Evolutionary conservation across 2,113 vertebrate species (phyloP), one percentile per base, ranked within the genome.

Genomic region (Malurus cyaneus): DNA sequence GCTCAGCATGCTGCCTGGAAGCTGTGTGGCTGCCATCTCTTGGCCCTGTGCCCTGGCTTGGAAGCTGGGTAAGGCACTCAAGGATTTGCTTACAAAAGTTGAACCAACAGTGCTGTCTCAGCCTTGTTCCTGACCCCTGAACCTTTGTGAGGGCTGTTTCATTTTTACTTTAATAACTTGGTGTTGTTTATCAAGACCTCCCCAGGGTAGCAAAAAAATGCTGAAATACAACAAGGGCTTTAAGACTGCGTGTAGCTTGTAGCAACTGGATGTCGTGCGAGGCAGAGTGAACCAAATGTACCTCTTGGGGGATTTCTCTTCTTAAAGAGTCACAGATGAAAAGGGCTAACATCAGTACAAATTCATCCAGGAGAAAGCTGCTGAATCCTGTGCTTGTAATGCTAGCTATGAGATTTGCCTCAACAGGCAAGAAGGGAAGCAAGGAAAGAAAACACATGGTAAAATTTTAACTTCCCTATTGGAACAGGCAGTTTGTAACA

Each of bases 401-500:
- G 71, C 59, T 78, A 53, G 77, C 69, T 83, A 12, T 89, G 81
- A 94, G 69, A 92, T 82, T 88, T 92, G 66, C 87, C 70, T 88
- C 77, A 61, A 79, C 49, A 67, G 67, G 69, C 50, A 66, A 86
- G 85, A 53, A 71, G 69, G 67, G 61, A 76, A 91, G 50, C 64
- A 86, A 71, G 49, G 91, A 81, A 96, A 80, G 74, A 84, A 83
- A 88, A 86, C 86, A 92, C 89, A 77, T 49, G 85, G 86, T 84
- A 96, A 92, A 79, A 70, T 54, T 94, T 69, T 93, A 95, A 86
- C 73, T 47, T 96, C 74, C 54, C 36, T 89, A 28, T 83, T 86
- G 92, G 95, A 96, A 89, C 59, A 86, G 80, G 64, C 92, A 74
- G 76, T 78, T 84, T 87, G 67, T 79, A 92, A 93, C 91, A 96